A percentile compares a stretch with the other conserved stretches of the same genome.
Evolutionary conservation across 2,113 vertebrate species (phyloP).

Genomic region (Xenotilapia flavipinnis): DNA sequence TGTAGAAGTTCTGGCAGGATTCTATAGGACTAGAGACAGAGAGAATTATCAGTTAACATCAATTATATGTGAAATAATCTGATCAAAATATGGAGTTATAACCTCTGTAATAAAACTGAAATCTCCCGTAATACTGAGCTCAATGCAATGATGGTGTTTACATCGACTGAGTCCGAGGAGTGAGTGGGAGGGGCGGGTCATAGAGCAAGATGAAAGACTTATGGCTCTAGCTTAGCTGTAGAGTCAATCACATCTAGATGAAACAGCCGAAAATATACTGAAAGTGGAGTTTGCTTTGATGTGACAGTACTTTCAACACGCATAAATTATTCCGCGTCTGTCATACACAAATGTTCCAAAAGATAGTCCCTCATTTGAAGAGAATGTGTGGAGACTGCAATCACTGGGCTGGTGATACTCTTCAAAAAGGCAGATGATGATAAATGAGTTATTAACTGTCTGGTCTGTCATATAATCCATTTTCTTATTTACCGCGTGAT

Average conservation of each 20-base stretch:
- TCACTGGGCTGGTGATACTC: background rate
- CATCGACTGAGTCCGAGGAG: background rate
- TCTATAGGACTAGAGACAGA: slow-evolving; percentile 87
- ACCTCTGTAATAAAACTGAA: background rate
- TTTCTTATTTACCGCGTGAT: slow-evolving; percentile 33
- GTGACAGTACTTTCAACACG: slow-evolving; percentile 2
- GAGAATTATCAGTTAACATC: background rate
- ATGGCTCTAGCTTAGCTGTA: background rate
- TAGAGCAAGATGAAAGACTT: slow-evolving; percentile 15
- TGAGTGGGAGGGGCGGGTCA: background rate
- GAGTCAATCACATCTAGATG: slow-evolving; percentile 13
- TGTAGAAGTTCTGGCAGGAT: slow-evolving; percentile 99
- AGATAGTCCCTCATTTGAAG: slow-evolving; percentile 5
- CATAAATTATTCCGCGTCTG: slow-evolving; percentile 34
- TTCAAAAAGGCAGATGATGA: slow-evolving; percentile 12
- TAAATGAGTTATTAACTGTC: background rate
- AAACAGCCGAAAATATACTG: slow-evolving; percentile 17
- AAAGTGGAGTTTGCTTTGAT: slow-evolving; percentile 28
- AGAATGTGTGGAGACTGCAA: background rate
- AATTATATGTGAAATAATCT: background rate
- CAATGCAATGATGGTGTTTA: background rate
- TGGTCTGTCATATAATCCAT: slow-evolving; percentile 34
- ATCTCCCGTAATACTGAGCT: background rate
- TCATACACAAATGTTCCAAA: slow-evolving; percentile 9
- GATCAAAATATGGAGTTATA: background rate